These are phyloP conservation scores for honey bee (Apis mellifera) DNA, from an alignment of 1,140 invertebrate species.

Conservation along the genomic window DNA sequence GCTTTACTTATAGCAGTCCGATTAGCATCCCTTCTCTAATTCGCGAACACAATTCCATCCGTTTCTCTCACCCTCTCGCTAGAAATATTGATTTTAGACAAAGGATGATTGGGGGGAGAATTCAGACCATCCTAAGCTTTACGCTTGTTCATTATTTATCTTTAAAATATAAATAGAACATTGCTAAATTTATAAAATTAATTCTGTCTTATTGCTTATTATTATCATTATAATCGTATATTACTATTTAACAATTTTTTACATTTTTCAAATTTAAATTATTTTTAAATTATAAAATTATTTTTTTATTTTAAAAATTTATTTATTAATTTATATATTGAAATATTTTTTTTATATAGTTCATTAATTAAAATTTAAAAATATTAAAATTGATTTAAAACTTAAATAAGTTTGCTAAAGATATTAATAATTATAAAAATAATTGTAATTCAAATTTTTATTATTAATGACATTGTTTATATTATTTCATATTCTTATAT, in stretches of 20 bases:
- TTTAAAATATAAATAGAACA: slow-evolving; percentile 71
- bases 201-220: slow-evolving; percentile 30
- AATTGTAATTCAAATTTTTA: background rate
- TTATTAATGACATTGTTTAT: background rate
- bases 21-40: slow-evolving; percentile 71
- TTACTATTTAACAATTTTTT: slow-evolving; percentile 32
- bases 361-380: background rate
- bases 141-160: slow-evolving; percentile 70
- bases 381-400: background rate
- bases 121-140: slow-evolving; percentile 56
- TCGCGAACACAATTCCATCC: slow-evolving; percentile 29
- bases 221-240: background rate
- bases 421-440: background rate
- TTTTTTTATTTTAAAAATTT: background rate
- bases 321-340: background rate
- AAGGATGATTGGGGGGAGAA: slow-evolving; percentile 66
- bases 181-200: slow-evolving; percentile 62
- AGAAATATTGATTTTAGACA: slow-evolving; percentile 79
- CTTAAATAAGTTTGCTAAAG: background rate
- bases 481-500: background rate
- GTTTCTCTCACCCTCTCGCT: slow-evolving; percentile 69
- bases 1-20: slow-evolving; percentile 77
- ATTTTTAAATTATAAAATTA: background rate
- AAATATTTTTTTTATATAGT: background rate
- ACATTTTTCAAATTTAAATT: slow-evolving; percentile 33